A percentile compares a stretch with the other conserved stretches of the same genome.
Evolutionary conservation across 2,797 vertebrate genomes (phyloP).

Genomic region (Eulemur rubriventer): DNA sequence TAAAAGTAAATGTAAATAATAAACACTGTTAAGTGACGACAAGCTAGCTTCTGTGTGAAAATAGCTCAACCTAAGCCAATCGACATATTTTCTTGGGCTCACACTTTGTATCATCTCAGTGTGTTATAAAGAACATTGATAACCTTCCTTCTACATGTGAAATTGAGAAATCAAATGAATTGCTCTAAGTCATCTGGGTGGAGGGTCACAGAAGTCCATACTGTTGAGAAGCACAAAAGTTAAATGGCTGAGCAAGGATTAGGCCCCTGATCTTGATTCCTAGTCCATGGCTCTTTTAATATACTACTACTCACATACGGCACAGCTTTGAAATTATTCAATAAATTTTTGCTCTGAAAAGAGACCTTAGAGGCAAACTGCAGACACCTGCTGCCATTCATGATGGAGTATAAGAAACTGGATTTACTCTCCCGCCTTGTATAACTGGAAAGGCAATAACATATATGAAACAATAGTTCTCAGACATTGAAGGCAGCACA

Average conservation of each 20-base stretch:
- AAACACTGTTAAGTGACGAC: conserved; percentile 44
- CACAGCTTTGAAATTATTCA: neutral
- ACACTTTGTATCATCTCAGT: neutral
- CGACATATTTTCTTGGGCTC: neutral
- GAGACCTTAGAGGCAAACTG: neutral
- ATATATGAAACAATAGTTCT: neutral
- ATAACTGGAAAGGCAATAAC: neutral
- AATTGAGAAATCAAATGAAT: neutral
- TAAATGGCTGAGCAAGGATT: neutral
- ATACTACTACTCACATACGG: neutral
- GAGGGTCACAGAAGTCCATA: neutral
- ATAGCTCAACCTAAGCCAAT: neutral
- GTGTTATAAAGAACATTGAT: neutral
- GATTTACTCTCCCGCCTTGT: neutral
- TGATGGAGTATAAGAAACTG: neutral
- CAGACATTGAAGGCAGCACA: neutral
- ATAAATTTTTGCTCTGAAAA: neutral
- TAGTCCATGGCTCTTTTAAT: neutral
- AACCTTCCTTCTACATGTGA: neutral
- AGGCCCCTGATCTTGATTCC: neutral
- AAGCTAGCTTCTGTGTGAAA: conserved; percentile 46
- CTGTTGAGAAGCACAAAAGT: neutral
- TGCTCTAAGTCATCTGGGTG: neutral
- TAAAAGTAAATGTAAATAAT: conserved; percentile 77
- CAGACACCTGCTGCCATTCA: neutral